Conservation (phyloP, 1,140 invertebrate genomes). For the Ephestia elutella region DNA sequence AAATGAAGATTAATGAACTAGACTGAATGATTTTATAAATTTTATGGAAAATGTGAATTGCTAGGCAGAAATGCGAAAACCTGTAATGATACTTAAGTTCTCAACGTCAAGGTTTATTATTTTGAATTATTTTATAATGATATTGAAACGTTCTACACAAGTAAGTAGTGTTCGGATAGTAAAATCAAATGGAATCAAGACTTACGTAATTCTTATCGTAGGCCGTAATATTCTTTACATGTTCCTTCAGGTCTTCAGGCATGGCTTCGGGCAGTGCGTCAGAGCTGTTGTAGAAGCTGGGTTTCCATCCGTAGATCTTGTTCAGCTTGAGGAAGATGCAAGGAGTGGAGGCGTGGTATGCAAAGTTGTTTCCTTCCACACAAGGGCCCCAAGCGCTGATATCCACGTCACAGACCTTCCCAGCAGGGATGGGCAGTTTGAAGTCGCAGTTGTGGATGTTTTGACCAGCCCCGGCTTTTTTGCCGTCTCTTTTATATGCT, state of each 20-base stretch:
- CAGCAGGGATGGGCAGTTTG: constrained; percentile 76
- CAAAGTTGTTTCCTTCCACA: constrained; percentile 82
- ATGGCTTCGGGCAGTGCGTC: constrained; percentile 77
- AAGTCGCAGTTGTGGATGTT: constrained; percentile 82
- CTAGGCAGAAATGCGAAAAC: too few relatives aligned
- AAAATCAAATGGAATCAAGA: constrained; percentile 6
- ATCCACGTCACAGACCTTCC: constrained; percentile 75
- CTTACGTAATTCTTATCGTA: constrained; percentile 66
- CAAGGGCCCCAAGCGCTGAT: constrained; percentile 79
- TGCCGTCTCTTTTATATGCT: constrained; percentile 82
- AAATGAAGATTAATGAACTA: too few relatives aligned
- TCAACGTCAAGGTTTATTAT: too few relatives aligned
- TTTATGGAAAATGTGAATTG: too few relatives aligned
- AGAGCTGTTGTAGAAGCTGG: constrained; percentile 81
- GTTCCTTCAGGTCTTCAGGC: constrained; percentile 79
- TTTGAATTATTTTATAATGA: too few relatives aligned
- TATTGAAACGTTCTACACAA: too few relatives aligned
- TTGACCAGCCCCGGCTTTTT: constrained; percentile 77
- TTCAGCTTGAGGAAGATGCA: constrained; percentile 90
- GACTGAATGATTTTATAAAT: too few relatives aligned
- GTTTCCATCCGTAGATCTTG: constrained; percentile 86
- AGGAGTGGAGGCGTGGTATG: constrained; percentile 85
- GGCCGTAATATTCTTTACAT: constrained; percentile 80
- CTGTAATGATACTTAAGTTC: too few relatives aligned
- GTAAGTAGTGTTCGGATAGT: too few relatives aligned